These are phyloP conservation scores for Chelonoidis abingdonii DNA, from an alignment of 2,113 vertebrate species.

Conservation along the genomic window DNA sequence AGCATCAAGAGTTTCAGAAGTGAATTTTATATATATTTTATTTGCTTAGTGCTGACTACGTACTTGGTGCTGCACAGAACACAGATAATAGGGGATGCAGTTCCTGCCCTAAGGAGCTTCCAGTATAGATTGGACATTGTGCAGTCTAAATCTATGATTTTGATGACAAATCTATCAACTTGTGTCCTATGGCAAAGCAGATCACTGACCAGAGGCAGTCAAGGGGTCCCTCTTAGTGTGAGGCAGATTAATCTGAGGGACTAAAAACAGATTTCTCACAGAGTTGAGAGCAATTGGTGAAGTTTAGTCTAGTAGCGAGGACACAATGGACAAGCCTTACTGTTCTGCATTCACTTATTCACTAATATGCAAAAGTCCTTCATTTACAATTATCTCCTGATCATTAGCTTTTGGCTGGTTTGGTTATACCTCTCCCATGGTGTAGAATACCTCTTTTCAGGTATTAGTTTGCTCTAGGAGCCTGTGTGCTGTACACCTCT, in stretches of 20 bases:
- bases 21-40: not conserved
- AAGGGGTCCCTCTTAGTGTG: not conserved
- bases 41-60: not conserved
- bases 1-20: not conserved
- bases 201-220: not conserved
- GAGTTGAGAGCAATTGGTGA: not conserved
- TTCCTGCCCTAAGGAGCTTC: not conserved
- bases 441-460: accelerated
- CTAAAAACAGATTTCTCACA: not conserved
- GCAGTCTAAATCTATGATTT: not conserved
- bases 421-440: not conserved
- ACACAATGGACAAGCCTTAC: not conserved
- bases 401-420: accelerated
- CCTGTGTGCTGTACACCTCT: not conserved
- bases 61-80: accelerated
- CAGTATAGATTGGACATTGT: not conserved
- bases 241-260: not conserved
- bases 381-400: accelerated
- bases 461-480: not conserved
- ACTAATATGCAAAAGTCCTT: not conserved
- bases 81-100: not conserved
- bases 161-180: not conserved
- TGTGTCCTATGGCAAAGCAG: not conserved
- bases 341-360: not conserved
- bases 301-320: not conserved